Evolutionary conservation across 2,888 invertebrate genomes (phyloP), one percentile per base, ranked within the genome.

Genomic region (Sphinx pinastri): DNA sequence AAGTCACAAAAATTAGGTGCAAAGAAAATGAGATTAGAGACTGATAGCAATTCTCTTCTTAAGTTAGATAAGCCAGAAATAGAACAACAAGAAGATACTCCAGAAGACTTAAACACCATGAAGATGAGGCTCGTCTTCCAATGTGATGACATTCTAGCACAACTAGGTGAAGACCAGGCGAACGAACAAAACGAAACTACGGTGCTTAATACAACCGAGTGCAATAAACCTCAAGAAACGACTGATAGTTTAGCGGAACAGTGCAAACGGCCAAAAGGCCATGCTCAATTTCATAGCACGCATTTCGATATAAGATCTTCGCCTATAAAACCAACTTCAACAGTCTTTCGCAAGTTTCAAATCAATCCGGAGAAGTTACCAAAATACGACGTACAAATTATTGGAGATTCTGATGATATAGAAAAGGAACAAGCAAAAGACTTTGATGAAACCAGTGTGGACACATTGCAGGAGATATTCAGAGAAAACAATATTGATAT

Each of bases 221-320:
- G 73, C 70, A 71, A 71, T 72, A 67, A 60, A 58, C 70, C 19
- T 54, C 58, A 68, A 52, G 52, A 72, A 47, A 59, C 60, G 13
- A 11, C 60, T 67, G 54, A 59, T 52, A 60, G 16, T 73, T 71
- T 49, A 55, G 19, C 25, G 47, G 68, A 77, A 16, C 77, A 80
- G 60, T 78, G 68, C 8, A 79, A 80, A 45, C 84, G 81, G 73
- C 75, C 84, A 8, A 83, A 86, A 71, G 76, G 78, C 55, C 80
- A 89, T 71, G 78, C 85, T 68, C 86, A 90, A 77, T 93, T 93
- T 71, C 90, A 91, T 73, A 93, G 93, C 73, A 79, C 93, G 58
- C 93, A 93, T 79, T 94, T 94, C 68, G 93, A 94, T 75, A 92
- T 93, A 66, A 77, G 93, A 71, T 94, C 93, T 2, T 93, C 93